A percentile compares a stretch with the other conserved stretches of the same genome.
These are phyloP conservation scores for Cryptophagus acutangulus DNA, from an alignment of 2,888 invertebrate species.

Conservation along the genomic window DNA sequence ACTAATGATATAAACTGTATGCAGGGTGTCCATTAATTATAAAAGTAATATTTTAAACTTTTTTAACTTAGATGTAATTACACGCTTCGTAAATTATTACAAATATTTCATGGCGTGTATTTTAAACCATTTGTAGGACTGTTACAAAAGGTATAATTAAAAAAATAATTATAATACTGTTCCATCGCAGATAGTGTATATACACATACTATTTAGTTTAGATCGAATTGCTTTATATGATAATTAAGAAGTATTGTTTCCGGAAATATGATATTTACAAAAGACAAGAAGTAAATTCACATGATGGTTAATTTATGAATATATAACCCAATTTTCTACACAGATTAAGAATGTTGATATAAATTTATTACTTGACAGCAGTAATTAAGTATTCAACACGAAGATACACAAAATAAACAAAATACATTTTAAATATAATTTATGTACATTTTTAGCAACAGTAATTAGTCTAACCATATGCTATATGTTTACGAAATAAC, in stretches of 20 bases:
- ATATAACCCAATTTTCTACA: too few species aligned
- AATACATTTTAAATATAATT: too few species aligned
- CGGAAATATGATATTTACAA: background rate
- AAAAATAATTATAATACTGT: conserved; percentile 15
- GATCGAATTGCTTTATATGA: background rate
- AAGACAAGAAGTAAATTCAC: background rate
- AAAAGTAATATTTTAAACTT: conserved; percentile 13
- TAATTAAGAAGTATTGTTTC: conserved; percentile 6
- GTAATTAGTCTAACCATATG: too few species aligned
- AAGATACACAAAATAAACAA: too few species aligned
- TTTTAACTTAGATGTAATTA: conserved; percentile 13
- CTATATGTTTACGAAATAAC: too few species aligned
- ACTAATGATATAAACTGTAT: too few species aligned
- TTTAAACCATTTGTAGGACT: conserved; percentile 10
- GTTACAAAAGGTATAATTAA: conserved; percentile 14
- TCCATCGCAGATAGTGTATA: background rate
- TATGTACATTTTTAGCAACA: too few species aligned
- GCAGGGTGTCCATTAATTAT: conserved; percentile 13
- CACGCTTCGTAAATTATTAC: conserved; percentile 13
- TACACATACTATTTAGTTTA: background rate
- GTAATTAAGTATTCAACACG: too few species aligned
- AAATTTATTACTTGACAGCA: too few species aligned
- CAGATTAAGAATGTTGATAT: too few species aligned
- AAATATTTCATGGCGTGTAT: conserved; percentile 15
- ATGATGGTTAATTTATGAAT: too few species aligned